Base-by-base conservation (phyloP, 2,113 vertebrate species). In the Lasiurus borealis region DNA sequence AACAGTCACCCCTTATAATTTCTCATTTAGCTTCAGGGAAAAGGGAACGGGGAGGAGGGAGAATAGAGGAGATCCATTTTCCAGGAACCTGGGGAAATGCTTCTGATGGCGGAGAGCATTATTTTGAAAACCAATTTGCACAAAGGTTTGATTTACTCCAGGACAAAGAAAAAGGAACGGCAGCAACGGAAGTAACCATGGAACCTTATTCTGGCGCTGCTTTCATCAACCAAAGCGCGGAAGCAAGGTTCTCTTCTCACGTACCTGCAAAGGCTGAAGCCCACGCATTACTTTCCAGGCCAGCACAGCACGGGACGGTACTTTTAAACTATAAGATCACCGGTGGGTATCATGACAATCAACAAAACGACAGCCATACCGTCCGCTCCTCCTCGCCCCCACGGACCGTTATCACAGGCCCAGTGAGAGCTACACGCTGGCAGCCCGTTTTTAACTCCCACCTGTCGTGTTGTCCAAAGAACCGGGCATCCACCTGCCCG, bases 401-500 rank as follows among this genome's bases (percentile, higher is more conserved):
- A 78, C 14, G 6, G 59, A 62, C 27, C 85, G 34, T 23, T 23
- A 27, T 62, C 85, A 73, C 59, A 57, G 57, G 66, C 29, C 73
- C 89, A 25, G 5, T 21, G 40, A 48, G 59, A 87, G 73, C 57
- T n/a, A 46, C 46, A 9, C 10, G 2, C 73, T 27, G 68, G 69
- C 75, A 92, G 71, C 72, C 72, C 8, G 14, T 23, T 73, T 84
- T 94, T 9, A 86, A 95, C 13, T 88, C 98, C 98, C 97, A 99
- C 99, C 99, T 99, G 98, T 99, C 99, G 0, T 99, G 99, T 97
- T 99, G 99, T 97, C 99, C 99, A 97, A 99, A 99, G 98, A 99
- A 99, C 59, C 99, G 99, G 46, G 99, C 99, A 90, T 99, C 99
- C 0, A 99, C 99, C 98, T 99, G 99, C 46, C 99, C 99, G 0